A percentile compares a stretch with the other conserved stretches of the same genome.
Evolutionary conservation across 2,797 vertebrate genomes (phyloP).

Genomic region (Otus scops): DNA sequence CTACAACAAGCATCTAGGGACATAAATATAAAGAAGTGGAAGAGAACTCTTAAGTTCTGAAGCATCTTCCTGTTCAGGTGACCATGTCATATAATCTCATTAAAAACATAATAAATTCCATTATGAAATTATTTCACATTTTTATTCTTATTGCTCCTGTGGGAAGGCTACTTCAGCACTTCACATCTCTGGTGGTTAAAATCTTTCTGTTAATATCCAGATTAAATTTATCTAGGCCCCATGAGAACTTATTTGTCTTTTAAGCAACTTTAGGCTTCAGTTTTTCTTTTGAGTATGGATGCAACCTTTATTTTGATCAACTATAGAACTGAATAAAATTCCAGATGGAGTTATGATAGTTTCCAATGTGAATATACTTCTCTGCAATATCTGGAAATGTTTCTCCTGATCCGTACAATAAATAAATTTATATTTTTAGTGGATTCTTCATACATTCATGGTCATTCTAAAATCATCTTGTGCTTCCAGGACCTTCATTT

Average conservation of each 20-base stretch:
- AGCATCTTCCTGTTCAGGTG: constrained; percentile 8
- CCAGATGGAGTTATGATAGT: background rate
- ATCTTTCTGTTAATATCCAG: constrained; percentile 17
- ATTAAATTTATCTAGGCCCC: constrained; percentile 1
- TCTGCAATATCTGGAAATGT: background rate
- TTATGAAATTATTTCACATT: constrained; percentile 23
- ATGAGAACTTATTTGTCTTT: constrained; percentile 21
- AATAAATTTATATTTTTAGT: background rate
- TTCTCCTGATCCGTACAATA: background rate
- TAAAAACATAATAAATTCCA: constrained; percentile 39
- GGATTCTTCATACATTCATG: background rate
- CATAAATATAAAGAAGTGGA: background rate
- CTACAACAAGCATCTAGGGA: background rate
- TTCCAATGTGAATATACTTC: background rate
- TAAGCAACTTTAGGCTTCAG: background rate
- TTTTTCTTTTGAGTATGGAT: background rate
- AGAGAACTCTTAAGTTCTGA: background rate
- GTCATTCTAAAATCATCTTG: background rate
- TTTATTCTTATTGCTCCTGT: background rate
- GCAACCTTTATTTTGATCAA: background rate
- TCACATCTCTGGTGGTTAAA: background rate
- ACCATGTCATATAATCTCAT: constrained; percentile 33
- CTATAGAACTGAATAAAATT: background rate
- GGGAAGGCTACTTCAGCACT: constrained; percentile 18
- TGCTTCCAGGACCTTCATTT: background rate